phyloP scores from a whole-genome alignment of 2,797 vertebrate genomes.

The Rhabdomys pumilio region DNA sequence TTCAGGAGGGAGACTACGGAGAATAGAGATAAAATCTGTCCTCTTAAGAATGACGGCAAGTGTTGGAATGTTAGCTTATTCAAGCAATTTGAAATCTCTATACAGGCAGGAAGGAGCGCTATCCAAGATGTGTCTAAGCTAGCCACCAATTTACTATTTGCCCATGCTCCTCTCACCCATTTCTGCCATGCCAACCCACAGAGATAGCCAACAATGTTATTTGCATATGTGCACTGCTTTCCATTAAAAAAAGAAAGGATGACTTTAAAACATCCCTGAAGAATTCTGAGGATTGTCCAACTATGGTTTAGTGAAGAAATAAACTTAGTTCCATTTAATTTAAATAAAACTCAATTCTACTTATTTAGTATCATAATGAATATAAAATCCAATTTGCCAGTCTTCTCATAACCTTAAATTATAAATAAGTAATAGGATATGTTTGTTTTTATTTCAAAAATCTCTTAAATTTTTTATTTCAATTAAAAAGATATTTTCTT shows the following conservation, averaged over 20 bases:
- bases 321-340: constrained; percentile 59
- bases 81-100: constrained; percentile 10
- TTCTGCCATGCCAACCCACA: constrained; percentile 20
- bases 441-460: constrained; percentile 59
- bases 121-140: background rate
- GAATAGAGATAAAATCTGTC: background rate
- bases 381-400: constrained; percentile 27
- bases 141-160: constrained; percentile 10
- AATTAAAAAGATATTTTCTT: constrained; percentile 39
- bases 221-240: constrained; percentile 31
- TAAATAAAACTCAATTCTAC: constrained; percentile 36
- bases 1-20: constrained; percentile 41
- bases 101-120: background rate
- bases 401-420: constrained; percentile 1
- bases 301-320: constrained; percentile 24
- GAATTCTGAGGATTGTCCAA: constrained; percentile 7
- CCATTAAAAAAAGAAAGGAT: constrained; percentile 63
- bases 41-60: constrained; percentile 53
- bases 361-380: constrained; percentile 49
- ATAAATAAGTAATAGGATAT: background rate
- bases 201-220: background rate
- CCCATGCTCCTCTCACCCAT: background rate
- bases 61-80: background rate
- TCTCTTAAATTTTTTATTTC: constrained; percentile 43
- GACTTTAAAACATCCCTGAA: constrained; percentile 25